phyloP scores from a whole-genome alignment of 1,140 invertebrate species.

The Lanistes nyassanus region DNA sequence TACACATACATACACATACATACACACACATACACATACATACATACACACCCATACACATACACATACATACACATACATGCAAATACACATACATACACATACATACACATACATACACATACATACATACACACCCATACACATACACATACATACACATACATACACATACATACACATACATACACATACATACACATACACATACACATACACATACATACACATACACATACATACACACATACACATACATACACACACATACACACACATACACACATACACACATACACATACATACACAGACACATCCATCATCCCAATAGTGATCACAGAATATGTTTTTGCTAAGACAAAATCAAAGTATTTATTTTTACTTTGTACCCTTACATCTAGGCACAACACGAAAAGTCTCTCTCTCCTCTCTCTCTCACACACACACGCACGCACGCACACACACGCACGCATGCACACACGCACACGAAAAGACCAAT shows the following conservation, averaged over 20 bases:
- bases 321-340: background rate
- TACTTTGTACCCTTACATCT: background rate
- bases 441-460: constrained; percentile 4
- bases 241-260: background rate
- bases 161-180: background rate
- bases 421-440: background rate
- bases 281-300: background rate
- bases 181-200: background rate
- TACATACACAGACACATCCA: background rate
- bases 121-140: background rate
- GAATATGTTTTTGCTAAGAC: no score
- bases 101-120: background rate
- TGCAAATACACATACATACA: background rate
- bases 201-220: background rate
- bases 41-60: no score
- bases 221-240: background rate
- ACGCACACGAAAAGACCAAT: constrained; percentile 5
- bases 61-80: background rate
- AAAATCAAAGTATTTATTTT: background rate
- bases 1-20: no score
- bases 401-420: background rate
- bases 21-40: no score
- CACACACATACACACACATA: background rate
- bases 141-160: background rate
- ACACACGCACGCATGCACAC: constrained; percentile 4